phyloP scores from a whole-genome alignment of 2,113 vertebrate genomes.

The Eptatretus burgeri region DNA sequence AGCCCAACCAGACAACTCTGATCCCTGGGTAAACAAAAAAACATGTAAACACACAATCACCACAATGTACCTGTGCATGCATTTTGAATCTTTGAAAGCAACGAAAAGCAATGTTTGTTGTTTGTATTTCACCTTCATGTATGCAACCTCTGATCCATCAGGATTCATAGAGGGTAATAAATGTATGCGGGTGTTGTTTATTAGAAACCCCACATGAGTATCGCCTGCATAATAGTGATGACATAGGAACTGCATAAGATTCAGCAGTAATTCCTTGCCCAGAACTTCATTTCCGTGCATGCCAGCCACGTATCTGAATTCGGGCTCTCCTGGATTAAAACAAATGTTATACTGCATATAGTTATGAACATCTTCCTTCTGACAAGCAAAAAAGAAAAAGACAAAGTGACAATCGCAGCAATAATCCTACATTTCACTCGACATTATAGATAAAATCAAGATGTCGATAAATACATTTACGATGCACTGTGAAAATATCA shows the following conservation, averaged over 20 bases:
- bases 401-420: no score
- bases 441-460: no score
- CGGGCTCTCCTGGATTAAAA: constrained; percentile 13
- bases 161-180: neutral
- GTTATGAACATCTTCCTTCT: no score
- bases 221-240: neutral
- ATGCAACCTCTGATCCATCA: neutral
- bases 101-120: no score
- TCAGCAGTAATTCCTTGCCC: neutral
- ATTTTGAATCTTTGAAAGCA: no score
- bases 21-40: neutral
- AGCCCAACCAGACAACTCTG: neutral
- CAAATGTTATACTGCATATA: no score
- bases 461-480: no score
- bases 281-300: neutral
- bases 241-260: constrained; percentile 1
- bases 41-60: no score
- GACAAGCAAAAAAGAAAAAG: no score
- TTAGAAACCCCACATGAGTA: neutral
- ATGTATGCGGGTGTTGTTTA: neutral
- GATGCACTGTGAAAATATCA: no score
- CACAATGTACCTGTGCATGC: no score
- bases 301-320: neutral
- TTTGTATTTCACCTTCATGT: neutral
- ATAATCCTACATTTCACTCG: no score